Evolutionary conservation across 2,113 vertebrate species (phyloP), one percentile per base, ranked within the genome.

Genomic region (Gambusia affinis): DNA sequence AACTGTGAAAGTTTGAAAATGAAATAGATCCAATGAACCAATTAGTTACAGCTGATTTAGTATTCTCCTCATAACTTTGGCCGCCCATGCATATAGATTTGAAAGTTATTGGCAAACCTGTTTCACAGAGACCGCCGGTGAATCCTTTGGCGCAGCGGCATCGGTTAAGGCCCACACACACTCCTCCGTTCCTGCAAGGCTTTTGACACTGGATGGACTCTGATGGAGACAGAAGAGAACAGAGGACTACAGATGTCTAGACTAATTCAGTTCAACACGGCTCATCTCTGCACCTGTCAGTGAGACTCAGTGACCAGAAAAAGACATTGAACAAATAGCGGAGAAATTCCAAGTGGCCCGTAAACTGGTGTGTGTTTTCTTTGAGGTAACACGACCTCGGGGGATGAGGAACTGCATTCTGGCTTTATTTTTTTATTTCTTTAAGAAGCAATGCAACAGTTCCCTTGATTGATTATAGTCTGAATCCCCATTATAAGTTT

Each of bases 151-250:
- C n/a, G 69, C 95, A 96, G 44, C 75, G 91, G 74, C 95, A 96
- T 72, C 91, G 85, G 86, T 94, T 94, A 76, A 93, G 88, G 64
- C 95, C 95, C 27, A 93, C 89, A 76, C 95, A 96, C 57, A 80
- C 75, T 0, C 95, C 95, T 22, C 85, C 75, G 11, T 92, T 95
- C 66, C 80, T 84, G 87, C 95, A 95, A 3, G 82, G 76, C 62
- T 76, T 92, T 29, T 84, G 91, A 87, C 95, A 95, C 37, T 78
- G 76, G 47, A 95, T 71, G 1, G 94, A 92, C 77, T 95, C 95
- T 95, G 88, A 77, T 17, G 37, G 31, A 63, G 51, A 82, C 7
- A 74, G 19, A 39, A 30, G 6, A 64, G 31, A 19, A 82, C 7
- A 73, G 22, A 39, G 33, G 12, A 64, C 28, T 10, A 68, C 12